Conservation (phyloP, 2,797 vertebrate genomes). For the Thamnophis elegans region DNA sequence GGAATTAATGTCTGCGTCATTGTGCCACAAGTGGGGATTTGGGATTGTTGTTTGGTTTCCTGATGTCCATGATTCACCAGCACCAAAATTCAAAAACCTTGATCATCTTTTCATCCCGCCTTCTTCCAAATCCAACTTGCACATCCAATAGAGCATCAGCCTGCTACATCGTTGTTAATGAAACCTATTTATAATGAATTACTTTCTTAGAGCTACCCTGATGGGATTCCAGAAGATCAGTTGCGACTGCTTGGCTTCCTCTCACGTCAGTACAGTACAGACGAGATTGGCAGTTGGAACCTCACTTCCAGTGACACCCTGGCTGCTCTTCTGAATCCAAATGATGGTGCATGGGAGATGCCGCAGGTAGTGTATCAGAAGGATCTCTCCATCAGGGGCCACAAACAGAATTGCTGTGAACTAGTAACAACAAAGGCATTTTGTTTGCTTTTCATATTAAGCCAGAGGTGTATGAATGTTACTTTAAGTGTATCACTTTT, state of each 20-base stretch:
- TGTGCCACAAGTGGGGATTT: neutral
- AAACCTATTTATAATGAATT: neutral
- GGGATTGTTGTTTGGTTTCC: neutral
- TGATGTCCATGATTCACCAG: neutral
- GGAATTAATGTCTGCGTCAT: neutral
- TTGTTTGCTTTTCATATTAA: neutral
- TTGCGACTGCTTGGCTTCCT: neutral
- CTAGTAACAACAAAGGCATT: neutral
- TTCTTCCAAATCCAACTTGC: neutral
- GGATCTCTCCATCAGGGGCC: neutral
- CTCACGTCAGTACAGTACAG: neutral
- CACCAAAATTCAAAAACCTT: neutral
- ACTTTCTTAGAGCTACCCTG: neutral
- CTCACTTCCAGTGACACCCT: conserved; percentile 13
- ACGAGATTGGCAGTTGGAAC: conserved; percentile 8
- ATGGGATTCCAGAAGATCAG: conserved; percentile 18
- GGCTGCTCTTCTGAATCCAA: neutral
- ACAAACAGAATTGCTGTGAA: neutral
- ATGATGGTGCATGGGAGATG: neutral
- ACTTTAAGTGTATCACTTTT: neutral
- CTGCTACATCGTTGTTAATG: neutral
- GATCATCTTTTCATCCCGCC: neutral
- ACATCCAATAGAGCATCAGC: neutral
- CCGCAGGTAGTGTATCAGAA: neutral
- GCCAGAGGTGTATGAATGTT: neutral